Evolutionary conservation across 2,888 invertebrate species (phyloP), one percentile per base, ranked within the genome.

Genomic region (Ischnus inquisitorius): DNA sequence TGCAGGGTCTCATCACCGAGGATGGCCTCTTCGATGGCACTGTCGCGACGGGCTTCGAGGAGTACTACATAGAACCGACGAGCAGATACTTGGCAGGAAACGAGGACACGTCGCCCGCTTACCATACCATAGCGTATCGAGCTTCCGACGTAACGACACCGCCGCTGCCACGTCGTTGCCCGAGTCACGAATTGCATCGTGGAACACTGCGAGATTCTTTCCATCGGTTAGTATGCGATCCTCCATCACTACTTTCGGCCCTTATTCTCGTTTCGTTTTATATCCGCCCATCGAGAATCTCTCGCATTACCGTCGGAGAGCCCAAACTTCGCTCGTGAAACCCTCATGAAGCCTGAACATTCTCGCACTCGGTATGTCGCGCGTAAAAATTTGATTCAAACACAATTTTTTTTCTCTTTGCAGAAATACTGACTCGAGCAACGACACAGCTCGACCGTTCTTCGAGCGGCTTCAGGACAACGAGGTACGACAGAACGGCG

Each of bases 11-110:
- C 90, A 95, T 98, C 89, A 98, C 98, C 83, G 95, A 95, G 81
- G 97, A 98, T 83, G 98, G 98, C 79, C 95, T 98, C 81, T 97
- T 98, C 94, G 98, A 98, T 92, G 98, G 98, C 75, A 97, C 97
- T 77, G 96, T 98, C 91, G 95, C 96, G 93, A 97, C 97, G 72
- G 94, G 95, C 79, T 94, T 95, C 72, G 97, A 97, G 90, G 97
- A 97, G 90, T 97, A 96, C 94, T 98, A 97, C 94, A 95, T 98
- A 88, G 98, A 98, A 93, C 97, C 97, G 6, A 94, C 97, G 79
- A 95, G 95, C 88, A 95, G 97, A 88, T 97, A 97, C 92, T 86
- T 94, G 83, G 93, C 94, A 90, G 93, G 90, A 92, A 94, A 92
- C 91, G 94, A 90, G 88, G 94, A 95, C 88, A 94, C 94, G 86